These are phyloP conservation scores for Acleris literana DNA, from an alignment of 2,888 invertebrate genomes.

Conservation along the genomic window DNA sequence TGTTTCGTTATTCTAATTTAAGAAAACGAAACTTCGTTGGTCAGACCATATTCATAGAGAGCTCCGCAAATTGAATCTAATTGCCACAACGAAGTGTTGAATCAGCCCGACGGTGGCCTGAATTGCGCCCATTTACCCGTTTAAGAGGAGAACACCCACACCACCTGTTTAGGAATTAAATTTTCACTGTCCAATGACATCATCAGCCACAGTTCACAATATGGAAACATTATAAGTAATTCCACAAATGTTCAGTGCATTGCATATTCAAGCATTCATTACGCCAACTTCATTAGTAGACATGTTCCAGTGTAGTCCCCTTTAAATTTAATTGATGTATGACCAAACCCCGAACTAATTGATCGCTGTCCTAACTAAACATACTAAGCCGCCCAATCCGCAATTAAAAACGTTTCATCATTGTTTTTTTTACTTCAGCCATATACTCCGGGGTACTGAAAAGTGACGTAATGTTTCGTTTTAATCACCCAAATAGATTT, in stretches of 20 bases:
- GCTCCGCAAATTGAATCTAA: constrained; percentile 79
- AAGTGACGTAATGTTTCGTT: constrained; percentile 61
- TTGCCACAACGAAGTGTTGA: constrained; percentile 82
- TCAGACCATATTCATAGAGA: constrained; percentile 66
- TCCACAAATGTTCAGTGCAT: background rate
- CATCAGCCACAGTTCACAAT: constrained; percentile 45
- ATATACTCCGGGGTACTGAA: constrained; percentile 42
- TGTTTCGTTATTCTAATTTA: constrained; percentile 57
- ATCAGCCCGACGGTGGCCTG: constrained; percentile 76
- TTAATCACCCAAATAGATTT: constrained; percentile 74
- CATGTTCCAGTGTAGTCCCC: constrained; percentile 8
- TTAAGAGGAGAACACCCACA: constrained; percentile 74
- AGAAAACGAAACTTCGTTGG: constrained; percentile 71
- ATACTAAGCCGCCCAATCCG: constrained; percentile 44
- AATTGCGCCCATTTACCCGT: constrained; percentile 79
- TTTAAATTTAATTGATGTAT: constrained; percentile 22
- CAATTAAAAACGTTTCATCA: constrained; percentile 46
- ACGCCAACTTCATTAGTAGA: constrained; percentile 9
- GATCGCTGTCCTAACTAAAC: constrained; percentile 48
- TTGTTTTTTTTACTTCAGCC: constrained; percentile 40
- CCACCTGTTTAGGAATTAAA: constrained; percentile 71
- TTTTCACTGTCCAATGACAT: constrained; percentile 60
- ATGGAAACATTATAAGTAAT: background rate
- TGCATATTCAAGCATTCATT: background rate
- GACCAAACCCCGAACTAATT: constrained; percentile 37